phyloP scores from a whole-genome alignment of 2,113 vertebrate genomes.

The Nanorana parkeri region DNA sequence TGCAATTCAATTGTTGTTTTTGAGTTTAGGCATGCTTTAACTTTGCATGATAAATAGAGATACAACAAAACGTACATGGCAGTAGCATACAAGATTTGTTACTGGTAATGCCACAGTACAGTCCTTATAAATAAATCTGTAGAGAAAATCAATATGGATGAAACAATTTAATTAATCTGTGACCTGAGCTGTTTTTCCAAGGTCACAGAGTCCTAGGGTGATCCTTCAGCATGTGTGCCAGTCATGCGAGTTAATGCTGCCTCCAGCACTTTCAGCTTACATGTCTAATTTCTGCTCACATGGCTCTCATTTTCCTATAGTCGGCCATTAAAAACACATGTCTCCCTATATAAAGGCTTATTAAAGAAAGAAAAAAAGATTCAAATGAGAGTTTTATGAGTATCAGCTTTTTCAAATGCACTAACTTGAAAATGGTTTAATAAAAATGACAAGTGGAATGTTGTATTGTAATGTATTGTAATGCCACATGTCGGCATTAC shows the following conservation, averaged over 20 bases:
- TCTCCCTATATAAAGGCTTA: background rate
- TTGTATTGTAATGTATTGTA: too few species aligned
- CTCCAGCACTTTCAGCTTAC: slow-evolving; percentile 3
- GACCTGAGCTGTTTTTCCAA: slow-evolving; percentile 23
- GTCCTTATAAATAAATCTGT: background rate
- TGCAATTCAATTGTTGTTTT: too few species aligned
- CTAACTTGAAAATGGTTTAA: background rate
- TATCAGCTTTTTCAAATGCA: background rate
- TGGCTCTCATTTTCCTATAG: slow-evolving; percentile 30
- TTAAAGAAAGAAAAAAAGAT: background rate
- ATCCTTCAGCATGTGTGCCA: slow-evolving; percentile 29
- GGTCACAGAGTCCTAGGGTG: slow-evolving; percentile 25
- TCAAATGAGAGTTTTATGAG: background rate
- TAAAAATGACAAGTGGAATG: background rate
- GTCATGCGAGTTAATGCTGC: slow-evolving; percentile 41
- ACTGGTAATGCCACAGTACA: background rate
- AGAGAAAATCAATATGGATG: slow-evolving; percentile 7
- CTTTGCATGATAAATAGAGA: too few species aligned
- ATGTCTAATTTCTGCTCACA: slow-evolving; percentile 35
- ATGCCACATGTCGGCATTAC: too few species aligned
- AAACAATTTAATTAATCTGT: slow-evolving; percentile 10
- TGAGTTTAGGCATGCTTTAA: too few species aligned
- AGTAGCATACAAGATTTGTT: background rate
- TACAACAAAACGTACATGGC: background rate
- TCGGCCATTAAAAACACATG: slow-evolving; percentile 40